Conservation (phyloP, 2,113 vertebrate species). For the Laterallus jamaicensis region DNA sequence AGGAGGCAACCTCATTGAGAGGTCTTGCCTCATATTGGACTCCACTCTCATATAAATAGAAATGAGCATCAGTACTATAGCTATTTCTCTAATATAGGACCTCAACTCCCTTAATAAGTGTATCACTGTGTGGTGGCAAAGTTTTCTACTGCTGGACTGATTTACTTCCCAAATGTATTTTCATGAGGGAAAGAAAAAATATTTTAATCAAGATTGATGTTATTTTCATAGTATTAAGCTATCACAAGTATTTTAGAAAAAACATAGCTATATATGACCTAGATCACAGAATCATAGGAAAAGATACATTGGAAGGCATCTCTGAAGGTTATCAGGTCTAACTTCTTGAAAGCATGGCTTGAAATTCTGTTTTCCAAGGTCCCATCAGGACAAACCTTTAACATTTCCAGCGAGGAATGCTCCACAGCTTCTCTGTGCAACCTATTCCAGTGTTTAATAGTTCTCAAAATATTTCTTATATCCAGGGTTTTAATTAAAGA, state of each 20-base stretch:
- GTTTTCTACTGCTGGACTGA: neutral
- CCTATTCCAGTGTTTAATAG: neutral
- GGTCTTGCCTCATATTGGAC: neutral
- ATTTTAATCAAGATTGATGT: neutral
- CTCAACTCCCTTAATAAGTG: neutral
- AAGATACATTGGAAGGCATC: neutral
- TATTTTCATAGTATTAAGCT: neutral
- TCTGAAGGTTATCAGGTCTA: neutral
- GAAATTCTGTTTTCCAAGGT: neutral
- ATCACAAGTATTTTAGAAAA: neutral
- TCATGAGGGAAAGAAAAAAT: neutral
- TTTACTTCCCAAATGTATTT: neutral
- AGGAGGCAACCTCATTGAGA: neutral
- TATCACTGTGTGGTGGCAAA: neutral
- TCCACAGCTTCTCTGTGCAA: neutral
- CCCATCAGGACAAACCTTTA: neutral
- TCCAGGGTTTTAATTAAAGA: neutral
- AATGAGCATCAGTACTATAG: neutral
- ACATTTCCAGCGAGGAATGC: neutral
- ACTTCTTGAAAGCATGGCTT: neutral
- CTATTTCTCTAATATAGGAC: neutral
- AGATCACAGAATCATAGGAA: neutral
- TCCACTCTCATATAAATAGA: neutral
- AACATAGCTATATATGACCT: neutral
- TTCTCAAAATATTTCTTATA: neutral